These are phyloP conservation scores for Lethenteron reissneri DNA, from an alignment of 2,113 vertebrate genomes.

Conservation along the genomic window DNA sequence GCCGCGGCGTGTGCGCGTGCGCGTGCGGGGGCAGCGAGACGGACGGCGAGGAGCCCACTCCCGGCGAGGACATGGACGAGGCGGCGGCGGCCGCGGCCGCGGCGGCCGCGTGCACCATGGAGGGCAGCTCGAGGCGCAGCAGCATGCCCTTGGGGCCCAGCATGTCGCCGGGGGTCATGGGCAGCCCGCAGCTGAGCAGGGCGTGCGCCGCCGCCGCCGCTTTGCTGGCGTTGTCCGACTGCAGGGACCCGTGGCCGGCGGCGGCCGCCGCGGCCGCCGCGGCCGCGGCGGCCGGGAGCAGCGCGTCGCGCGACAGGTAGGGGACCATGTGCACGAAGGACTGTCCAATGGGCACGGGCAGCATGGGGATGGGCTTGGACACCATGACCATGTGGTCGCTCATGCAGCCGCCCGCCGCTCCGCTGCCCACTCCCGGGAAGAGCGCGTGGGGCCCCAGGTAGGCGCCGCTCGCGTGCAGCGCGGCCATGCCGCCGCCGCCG, in stretches of 20 bases:
- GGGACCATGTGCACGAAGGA: slow-evolving; percentile 4
- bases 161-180: neutral
- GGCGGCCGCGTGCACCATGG: neutral
- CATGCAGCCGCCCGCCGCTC: neutral
- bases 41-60: no score
- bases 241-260: neutral
- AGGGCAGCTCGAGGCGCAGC: slow-evolving; percentile 4
- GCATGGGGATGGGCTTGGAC: slow-evolving; percentile 1
- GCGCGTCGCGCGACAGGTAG: neutral
- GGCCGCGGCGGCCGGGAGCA: neutral
- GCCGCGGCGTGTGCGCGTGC: neutral
- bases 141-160: slow-evolving; percentile 4
- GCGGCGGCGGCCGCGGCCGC: neutral
- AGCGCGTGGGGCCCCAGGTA: slow-evolving; percentile 1
- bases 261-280: neutral
- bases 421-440: neutral
- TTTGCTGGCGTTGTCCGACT: neutral
- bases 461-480: neutral
- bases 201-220: neutral
- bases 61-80: no score
- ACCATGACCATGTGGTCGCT: slow-evolving; percentile 2
- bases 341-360: neutral
- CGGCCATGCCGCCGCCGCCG: neutral
- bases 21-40: neutral
- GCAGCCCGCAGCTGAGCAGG: neutral